Conservation (phyloP, 2,113 vertebrate species). For the Dromas ardeola region DNA sequence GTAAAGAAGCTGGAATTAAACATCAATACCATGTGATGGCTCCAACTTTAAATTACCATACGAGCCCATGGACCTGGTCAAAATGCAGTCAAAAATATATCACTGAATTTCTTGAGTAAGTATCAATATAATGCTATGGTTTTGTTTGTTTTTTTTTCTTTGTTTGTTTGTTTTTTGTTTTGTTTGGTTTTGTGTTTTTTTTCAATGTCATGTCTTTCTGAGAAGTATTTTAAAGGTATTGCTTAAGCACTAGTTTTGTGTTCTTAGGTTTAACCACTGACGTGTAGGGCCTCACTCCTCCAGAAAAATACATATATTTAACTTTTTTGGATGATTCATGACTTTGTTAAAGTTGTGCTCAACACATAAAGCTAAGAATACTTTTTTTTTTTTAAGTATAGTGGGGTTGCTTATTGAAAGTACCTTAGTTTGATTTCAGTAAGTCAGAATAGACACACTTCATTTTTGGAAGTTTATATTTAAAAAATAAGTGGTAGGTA, state of each 20-base stretch:
- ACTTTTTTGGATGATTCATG: neutral
- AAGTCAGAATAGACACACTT: neutral
- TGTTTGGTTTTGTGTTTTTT: no score
- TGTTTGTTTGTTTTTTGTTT: neutral
- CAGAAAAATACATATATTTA: neutral
- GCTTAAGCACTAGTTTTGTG: neutral
- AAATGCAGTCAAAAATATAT: conserved; percentile 98
- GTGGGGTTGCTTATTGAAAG: neutral
- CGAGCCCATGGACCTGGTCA: conserved; percentile 97
- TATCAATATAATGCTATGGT: neutral
- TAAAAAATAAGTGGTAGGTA: neutral
- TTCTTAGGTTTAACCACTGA: neutral
- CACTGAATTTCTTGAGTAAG: conserved; percentile 96
- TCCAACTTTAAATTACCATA: conserved; percentile 93
- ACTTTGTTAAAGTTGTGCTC: neutral
- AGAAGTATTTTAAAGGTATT: neutral
- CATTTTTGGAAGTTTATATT: neutral
- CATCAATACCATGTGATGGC: conserved; percentile 96
- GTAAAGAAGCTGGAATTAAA: conserved; percentile 89
- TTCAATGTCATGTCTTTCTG: neutral
- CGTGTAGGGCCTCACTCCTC: neutral
- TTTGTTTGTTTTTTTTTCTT: neutral
- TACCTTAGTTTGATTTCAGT: neutral
- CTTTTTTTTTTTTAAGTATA: neutral
- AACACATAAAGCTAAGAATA: neutral